These are phyloP conservation scores for Pyrocoelia pectoralis DNA, from an alignment of 2,888 invertebrate species.

Conservation along the genomic window DNA sequence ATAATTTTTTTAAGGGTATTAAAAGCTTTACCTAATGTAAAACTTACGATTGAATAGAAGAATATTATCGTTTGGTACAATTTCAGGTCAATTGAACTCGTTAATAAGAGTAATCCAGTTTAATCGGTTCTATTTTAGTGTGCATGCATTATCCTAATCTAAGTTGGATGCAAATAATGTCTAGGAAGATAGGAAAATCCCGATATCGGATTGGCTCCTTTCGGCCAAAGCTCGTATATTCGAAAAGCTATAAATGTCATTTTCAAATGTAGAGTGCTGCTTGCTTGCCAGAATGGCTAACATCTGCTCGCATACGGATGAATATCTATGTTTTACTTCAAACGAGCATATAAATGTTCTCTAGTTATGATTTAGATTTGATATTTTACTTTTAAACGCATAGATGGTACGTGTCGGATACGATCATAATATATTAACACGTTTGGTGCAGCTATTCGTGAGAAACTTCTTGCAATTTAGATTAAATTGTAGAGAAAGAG, in stretches of 20 bases:
- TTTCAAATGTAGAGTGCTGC: conserved; percentile 35
- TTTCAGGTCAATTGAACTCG: neutral
- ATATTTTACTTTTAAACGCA: conserved; percentile 31
- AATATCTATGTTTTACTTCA: conserved; percentile 38
- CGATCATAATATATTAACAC: conserved; percentile 14
- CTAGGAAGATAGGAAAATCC: conserved; percentile 40
- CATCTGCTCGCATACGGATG: conserved; percentile 37
- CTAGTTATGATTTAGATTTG: conserved; percentile 33
- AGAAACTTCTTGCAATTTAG: no score
- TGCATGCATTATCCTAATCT: conserved; percentile 29
- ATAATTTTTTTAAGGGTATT: no score
- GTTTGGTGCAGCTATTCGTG: neutral
- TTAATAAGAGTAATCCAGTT: conserved; percentile 14
- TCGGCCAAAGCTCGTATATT: conserved; percentile 39
- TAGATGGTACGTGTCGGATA: conserved; percentile 20
- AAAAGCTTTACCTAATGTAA: no score
- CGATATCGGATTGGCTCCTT: conserved; percentile 38
- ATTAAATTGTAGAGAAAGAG: no score
- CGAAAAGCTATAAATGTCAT: conserved; percentile 38
- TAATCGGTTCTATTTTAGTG: conserved; percentile 17
- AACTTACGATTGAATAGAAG: neutral
- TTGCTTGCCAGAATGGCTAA: conserved; percentile 36
- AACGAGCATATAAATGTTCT: conserved; percentile 34
- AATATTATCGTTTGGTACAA: neutral
- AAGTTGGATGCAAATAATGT: conserved; percentile 38